Percentiles rank a stretch among this genome's conserved stretches.
Conservation (phyloP, 2,113 vertebrate species). For the Colius striatus region DNA sequence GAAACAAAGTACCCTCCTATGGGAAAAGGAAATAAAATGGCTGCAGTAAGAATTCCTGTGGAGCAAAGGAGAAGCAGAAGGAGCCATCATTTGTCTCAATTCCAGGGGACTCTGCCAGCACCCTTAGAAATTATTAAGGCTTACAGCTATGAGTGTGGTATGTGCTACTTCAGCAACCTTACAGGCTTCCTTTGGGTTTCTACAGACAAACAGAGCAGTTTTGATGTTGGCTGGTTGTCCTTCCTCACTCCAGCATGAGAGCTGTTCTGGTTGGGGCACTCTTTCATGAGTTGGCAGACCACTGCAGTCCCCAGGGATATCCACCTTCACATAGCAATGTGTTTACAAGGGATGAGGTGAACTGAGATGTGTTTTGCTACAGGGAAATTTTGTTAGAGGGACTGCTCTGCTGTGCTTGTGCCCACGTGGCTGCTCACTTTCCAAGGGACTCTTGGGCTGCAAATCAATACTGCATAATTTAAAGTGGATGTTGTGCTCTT, state of each 20-base stretch:
- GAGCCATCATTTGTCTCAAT: background rate
- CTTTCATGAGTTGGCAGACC: background rate
- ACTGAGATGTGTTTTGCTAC: background rate
- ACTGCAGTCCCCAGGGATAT: background rate
- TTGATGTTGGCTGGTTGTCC: background rate
- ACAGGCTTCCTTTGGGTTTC: slow-evolving; percentile 8
- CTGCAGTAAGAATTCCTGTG: background rate
- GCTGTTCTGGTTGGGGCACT: background rate
- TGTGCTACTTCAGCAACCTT: background rate
- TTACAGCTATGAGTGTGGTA: background rate
- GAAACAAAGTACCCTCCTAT: background rate
- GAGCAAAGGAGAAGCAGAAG: background rate
- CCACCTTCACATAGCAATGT: background rate
- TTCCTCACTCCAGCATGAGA: background rate
- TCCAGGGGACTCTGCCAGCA: slow-evolving; percentile 8
- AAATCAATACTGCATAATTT: background rate
- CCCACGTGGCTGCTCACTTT: background rate
- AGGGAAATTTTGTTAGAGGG: background rate
- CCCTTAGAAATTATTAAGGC: background rate
- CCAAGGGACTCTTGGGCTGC: background rate
- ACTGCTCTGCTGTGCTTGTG: background rate
- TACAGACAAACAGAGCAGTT: slow-evolving; percentile 6
- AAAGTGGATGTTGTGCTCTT: background rate
- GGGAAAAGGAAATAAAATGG: background rate
- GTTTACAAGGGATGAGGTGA: background rate